These are phyloP conservation scores for Selenia dentaria DNA, from an alignment of 2,888 invertebrate genomes.

Conservation along the genomic window DNA sequence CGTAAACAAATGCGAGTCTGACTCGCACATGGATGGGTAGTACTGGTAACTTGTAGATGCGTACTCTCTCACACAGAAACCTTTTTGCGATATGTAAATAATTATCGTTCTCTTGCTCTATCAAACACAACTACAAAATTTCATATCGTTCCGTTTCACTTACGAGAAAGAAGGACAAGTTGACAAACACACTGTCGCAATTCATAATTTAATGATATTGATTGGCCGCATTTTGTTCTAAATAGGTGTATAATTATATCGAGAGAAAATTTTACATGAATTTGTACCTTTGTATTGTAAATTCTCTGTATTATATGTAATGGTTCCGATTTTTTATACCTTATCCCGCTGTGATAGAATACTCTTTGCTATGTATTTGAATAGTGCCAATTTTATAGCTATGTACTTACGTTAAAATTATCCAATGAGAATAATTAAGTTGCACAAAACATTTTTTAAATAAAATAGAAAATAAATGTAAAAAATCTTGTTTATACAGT, in stretches of 20 bases:
- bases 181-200: too few species aligned
- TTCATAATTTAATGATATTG: too few species aligned
- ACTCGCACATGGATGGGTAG: too few species aligned
- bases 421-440: not conserved
- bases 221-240: not conserved
- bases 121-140: too few species aligned
- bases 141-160: too few species aligned
- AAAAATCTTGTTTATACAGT: not conserved
- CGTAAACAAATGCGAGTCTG: too few species aligned
- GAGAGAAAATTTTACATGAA: slow-evolving; percentile 19
- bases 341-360: slow-evolving; percentile 41
- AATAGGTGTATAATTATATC: not conserved
- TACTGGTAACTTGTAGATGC: too few species aligned
- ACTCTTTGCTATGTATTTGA: slow-evolving; percentile 27
- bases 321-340: slow-evolving; percentile 11
- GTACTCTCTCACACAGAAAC: too few species aligned
- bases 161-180: too few species aligned
- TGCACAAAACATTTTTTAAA: not conserved
- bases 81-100: too few species aligned
- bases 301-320: slow-evolving; percentile 3
- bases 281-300: slow-evolving; percentile 17
- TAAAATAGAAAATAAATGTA: not conserved
- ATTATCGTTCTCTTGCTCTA: too few species aligned
- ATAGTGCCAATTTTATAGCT: slow-evolving; percentile 22
- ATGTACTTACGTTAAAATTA: not conserved